Conservation (phyloP, 1,140 invertebrate species). For the Helicorthomorpha holstii region DNA sequence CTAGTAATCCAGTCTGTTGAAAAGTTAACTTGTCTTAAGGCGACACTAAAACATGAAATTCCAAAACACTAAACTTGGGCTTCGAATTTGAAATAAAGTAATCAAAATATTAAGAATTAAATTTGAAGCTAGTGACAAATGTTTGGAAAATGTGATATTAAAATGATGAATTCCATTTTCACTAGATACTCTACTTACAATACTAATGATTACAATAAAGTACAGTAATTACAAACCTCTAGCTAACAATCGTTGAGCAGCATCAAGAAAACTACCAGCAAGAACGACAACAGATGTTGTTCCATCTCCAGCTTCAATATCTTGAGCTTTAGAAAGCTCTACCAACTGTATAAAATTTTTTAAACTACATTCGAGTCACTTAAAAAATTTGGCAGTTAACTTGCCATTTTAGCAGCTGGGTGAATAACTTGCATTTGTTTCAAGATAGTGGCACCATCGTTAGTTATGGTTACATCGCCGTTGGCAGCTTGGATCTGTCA, state of each 20-base stretch:
- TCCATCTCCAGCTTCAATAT: slow-evolving; percentile 97
- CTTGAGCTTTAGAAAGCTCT: slow-evolving; percentile 94
- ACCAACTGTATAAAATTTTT: slow-evolving; percentile 52
- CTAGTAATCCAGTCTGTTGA: too few relatives aligned
- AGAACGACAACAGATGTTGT: slow-evolving; percentile 84
- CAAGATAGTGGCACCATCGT: slow-evolving; percentile 98
- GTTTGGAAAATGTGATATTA: too few relatives aligned
- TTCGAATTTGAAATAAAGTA: too few relatives aligned
- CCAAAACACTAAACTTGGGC: too few relatives aligned
- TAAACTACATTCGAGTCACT: slow-evolving; percentile 4
- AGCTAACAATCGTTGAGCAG: slow-evolving; percentile 74
- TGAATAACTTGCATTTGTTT: slow-evolving; percentile 99
- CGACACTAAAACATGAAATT: too few relatives aligned
- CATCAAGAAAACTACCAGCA: slow-evolving; percentile 86
- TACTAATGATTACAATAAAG: neutral
- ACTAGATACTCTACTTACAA: too few relatives aligned
- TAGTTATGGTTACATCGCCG: slow-evolving; percentile 98
- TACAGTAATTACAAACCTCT: slow-evolving; percentile 38
- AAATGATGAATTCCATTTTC: too few relatives aligned
- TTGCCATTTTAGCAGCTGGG: slow-evolving; percentile 97
- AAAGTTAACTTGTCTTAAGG: too few relatives aligned
- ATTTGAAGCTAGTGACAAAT: too few relatives aligned
- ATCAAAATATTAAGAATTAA: too few relatives aligned
- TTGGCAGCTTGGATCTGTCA: slow-evolving; percentile 77
- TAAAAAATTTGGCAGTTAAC: neutral